These are phyloP conservation scores for Campylorhamphus procurvoides DNA, from an alignment of 2,113 vertebrate species.

Conservation along the genomic window DNA sequence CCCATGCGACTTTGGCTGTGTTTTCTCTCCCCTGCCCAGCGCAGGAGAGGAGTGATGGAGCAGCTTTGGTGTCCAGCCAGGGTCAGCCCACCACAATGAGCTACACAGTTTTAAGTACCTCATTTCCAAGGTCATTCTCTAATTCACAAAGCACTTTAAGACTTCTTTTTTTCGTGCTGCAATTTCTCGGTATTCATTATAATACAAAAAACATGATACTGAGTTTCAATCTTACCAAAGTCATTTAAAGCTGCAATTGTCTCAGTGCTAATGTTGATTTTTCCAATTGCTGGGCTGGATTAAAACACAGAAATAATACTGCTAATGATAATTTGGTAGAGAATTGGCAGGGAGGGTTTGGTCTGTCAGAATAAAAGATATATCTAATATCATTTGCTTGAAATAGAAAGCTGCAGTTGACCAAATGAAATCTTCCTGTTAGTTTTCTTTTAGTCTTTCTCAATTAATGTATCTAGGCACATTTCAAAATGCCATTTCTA, in stretches of 20 bases:
- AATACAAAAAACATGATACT: neutral
- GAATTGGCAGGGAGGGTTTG: neutral
- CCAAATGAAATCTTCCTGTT: neutral
- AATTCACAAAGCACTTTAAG: neutral
- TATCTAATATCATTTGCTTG: neutral
- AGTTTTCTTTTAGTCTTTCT: neutral
- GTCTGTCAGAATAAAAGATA: neutral
- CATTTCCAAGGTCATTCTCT: neutral
- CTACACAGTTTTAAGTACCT: neutral
- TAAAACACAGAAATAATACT: constrained; percentile 26
- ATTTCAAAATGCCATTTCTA: neutral
- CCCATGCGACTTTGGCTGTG: neutral
- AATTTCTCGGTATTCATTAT: neutral
- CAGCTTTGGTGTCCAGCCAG: neutral
- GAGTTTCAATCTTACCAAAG: neutral
- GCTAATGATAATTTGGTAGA: neutral
- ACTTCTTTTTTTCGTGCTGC: neutral
- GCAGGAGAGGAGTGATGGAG: neutral
- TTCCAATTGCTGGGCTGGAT: neutral
- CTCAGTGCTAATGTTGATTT: neutral
- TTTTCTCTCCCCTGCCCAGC: neutral
- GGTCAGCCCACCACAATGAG: neutral
- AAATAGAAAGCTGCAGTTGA: neutral
- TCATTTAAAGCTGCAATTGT: neutral
- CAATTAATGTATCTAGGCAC: neutral